phyloP scores from a whole-genome alignment of 2,888 invertebrate species.

The Drosophila pseudotakahashii region DNA sequence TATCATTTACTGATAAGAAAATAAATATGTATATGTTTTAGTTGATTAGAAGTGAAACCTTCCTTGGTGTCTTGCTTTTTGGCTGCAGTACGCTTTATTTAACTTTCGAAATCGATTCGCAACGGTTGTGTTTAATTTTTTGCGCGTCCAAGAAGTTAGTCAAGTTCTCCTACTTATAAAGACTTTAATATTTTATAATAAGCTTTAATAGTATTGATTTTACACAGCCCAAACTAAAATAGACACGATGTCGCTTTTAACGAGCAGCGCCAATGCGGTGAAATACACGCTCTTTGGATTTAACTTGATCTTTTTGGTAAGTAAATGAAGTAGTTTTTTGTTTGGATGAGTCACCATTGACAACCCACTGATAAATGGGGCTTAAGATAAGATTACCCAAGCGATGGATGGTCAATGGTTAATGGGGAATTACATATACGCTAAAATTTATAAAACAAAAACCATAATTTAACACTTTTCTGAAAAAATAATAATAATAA shows the following conservation, averaged over 20 bases:
- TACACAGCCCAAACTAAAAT: conserved; percentile 35
- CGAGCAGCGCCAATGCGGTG: conserved; percentile 86
- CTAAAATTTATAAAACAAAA: no score
- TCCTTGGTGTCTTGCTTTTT: conserved; percentile 14
- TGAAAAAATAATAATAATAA: no score
- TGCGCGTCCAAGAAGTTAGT: conserved; percentile 11
- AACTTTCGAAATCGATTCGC: conserved; percentile 40
- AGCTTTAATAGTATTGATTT: conserved; percentile 17
- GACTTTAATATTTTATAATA: neutral
- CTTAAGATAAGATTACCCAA: conserved; percentile 8
- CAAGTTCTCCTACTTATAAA: neutral
- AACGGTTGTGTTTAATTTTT: conserved; percentile 45
- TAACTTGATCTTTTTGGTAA: conserved; percentile 91
- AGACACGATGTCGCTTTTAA: conserved; percentile 81
- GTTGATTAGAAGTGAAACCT: conserved; percentile 57
- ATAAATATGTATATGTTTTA: conserved; percentile 10
- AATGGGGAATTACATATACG: conserved; percentile 7
- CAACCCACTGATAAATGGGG: neutral
- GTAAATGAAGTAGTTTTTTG: conserved; percentile 71
- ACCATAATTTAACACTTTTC: no score
- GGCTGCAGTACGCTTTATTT: conserved; percentile 46
- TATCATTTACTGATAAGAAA: conserved; percentile 67
- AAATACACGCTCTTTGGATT: conserved; percentile 90
- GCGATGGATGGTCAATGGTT: neutral
- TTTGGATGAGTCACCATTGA: conserved; percentile 23